Evolutionary conservation across 2,888 invertebrate species (phyloP).

Genomic region (Phyllotreta striolata): DNA sequence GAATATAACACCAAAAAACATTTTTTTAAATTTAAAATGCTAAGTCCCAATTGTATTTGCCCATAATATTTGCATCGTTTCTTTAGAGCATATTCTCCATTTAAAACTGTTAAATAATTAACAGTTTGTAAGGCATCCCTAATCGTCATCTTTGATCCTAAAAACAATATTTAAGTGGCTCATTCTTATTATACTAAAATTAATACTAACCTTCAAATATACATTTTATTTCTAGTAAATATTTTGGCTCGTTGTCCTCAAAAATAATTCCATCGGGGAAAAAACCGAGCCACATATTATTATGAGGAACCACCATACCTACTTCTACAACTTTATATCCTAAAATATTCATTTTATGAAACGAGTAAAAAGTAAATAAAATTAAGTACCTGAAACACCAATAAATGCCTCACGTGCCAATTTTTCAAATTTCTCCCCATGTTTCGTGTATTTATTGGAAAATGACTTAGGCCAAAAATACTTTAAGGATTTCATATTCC

Average conservation of each 20-base stretch:
- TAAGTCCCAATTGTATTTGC: constrained; percentile 43
- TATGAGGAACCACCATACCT: background rate
- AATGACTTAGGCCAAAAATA: background rate
- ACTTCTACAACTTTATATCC: background rate
- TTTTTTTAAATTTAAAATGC: constrained; percentile 35
- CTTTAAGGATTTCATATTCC: background rate
- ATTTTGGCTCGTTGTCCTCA: background rate
- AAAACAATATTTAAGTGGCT: background rate
- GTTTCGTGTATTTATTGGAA: constrained; percentile 4
- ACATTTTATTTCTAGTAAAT: constrained; percentile 7
- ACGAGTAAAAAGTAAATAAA: too few species aligned
- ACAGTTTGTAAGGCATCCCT: background rate
- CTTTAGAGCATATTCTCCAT: constrained; percentile 24
- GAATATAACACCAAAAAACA: constrained; percentile 34
- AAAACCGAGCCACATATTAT: constrained; percentile 1
- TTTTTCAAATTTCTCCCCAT: constrained; percentile 1
- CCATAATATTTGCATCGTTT: constrained; percentile 39
- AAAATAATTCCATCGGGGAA: constrained; percentile 6
- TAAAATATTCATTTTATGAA: too few species aligned
- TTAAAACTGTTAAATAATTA: background rate
- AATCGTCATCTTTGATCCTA: background rate
- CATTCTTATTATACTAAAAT: background rate
- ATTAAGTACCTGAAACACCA: background rate
- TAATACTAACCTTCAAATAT: background rate
- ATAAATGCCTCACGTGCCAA: background rate